Base-by-base conservation (phyloP, 2,888 invertebrate species). In the Ophion ellenae region DNA sequence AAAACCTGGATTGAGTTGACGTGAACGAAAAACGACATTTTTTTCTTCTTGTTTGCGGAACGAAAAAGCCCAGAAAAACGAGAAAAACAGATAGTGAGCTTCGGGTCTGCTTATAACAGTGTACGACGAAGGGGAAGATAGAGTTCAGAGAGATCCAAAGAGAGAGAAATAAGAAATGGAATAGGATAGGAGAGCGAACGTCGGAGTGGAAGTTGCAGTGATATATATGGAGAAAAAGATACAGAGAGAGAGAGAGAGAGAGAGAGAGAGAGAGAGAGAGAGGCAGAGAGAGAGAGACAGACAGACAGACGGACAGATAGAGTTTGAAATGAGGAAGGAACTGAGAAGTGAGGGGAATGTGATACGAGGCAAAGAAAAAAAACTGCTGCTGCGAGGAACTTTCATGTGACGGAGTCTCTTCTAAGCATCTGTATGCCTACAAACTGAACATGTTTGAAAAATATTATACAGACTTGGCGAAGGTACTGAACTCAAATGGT, bases 331-430 rank as follows among this genome's bases (percentile, higher is more conserved):
- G 24, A 40, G 45, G 10, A 11, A 64, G 28, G 53, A 75, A 64
- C 20, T 57, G 78, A 71, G 71, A 76, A 84, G 80, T 66, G 59
- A 84, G 57, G 79, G 79, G 82, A 88, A 88, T 88, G 87, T 87
- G 86, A 89, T 87, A 84, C 83, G 83, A 78, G 83, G 73, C 74
- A 86, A 89, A 40, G 2, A 40, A 86, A 76, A 76, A 76, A 87
- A 87, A 24, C 3, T 24, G 40, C 20, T 59, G 11, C 47, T 36
- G 36, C 74, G 83, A 83, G 75, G 75, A 88, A 87, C 79, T 86
- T 88, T 87, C 86, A 89, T 85, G 84, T 66, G 75, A 85, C 86
- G 75, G 81, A 87, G 74, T 64, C 63, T 75, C 17, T 64, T 57
- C 63, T n/a, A 14, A 77, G 77, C n/a, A 20, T 69, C 40, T 47